A percentile compares a stretch with the other conserved stretches of the same genome.
Evolutionary conservation across 2,888 invertebrate species (phyloP).

Genomic region (Anorthoa munda): DNA sequence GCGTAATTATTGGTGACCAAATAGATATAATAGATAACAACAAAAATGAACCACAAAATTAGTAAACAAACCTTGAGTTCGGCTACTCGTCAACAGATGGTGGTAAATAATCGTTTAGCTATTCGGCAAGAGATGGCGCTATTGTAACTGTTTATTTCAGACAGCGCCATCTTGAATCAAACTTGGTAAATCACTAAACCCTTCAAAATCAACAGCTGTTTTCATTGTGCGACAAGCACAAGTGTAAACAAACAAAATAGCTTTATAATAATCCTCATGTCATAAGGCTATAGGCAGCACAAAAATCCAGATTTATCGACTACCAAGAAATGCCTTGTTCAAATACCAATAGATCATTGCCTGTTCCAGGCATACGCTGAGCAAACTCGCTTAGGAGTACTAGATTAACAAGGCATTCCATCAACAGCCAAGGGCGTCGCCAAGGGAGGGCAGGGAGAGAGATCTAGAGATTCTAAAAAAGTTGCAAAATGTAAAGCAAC

Average conservation of each 20-base stretch:
- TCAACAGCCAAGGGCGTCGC: too few relatives aligned
- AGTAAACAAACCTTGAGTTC: conserved; percentile 10
- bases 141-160: background rate
- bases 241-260: background rate
- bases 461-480: too few relatives aligned
- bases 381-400: background rate
- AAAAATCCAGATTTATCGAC: too few relatives aligned
- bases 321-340: background rate
- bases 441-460: too few relatives aligned
- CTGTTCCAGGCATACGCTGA: background rate
- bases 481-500: too few relatives aligned
- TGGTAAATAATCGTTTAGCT: conserved; percentile 54
- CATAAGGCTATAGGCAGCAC: background rate
- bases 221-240: too few relatives aligned
- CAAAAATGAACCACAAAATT: background rate
- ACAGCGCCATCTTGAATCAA: conserved; percentile 36
- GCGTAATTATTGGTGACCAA: background rate
- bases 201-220: background rate
- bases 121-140: conserved; percentile 75
- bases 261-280: background rate
- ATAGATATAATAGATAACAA: background rate
- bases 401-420: too few relatives aligned
- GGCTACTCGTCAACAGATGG: conserved; percentile 61
- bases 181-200: background rate
- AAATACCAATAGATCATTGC: background rate